A percentile compares a stretch with the other conserved stretches of the same genome.
These are phyloP conservation scores for Psittacula derbiana DNA, from an alignment of 2,797 vertebrate species.

Conservation along the genomic window DNA sequence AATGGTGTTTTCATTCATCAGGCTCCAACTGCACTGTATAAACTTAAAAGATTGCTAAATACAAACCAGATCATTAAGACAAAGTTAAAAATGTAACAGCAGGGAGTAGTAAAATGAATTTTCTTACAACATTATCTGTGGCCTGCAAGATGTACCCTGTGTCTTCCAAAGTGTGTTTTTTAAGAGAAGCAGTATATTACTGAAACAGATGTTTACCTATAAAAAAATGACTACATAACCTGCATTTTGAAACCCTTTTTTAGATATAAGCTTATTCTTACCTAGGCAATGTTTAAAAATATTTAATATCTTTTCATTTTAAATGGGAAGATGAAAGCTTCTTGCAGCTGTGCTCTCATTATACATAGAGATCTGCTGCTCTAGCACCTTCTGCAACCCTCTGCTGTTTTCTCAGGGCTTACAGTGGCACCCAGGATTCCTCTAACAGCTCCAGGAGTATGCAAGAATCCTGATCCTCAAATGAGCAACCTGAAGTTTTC, in stretches of 20 bases:
- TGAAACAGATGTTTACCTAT: neutral
- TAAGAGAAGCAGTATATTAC: neutral
- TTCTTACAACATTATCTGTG: neutral
- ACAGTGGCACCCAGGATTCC: neutral
- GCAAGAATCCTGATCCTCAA: neutral
- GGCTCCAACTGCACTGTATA: neutral
- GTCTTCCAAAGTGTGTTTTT: neutral
- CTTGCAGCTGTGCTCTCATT: accelerated
- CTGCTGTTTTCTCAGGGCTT: neutral
- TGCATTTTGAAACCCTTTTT: neutral
- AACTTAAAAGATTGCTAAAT: neutral
- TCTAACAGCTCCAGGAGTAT: neutral
- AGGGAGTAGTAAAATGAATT: neutral
- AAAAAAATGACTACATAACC: neutral
- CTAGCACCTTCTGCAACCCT: neutral
- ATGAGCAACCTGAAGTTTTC: neutral
- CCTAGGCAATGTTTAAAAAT: neutral
- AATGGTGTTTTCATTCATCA: slow-evolving; percentile 29
- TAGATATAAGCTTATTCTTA: neutral
- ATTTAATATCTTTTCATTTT: neutral
- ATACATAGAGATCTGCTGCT: neutral
- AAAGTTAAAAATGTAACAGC: neutral
- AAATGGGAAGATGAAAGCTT: neutral
- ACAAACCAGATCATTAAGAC: neutral
- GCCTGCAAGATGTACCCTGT: neutral